phyloP scores from a whole-genome alignment of 1,140 invertebrate genomes.

The fruit fly (Drosophila melanogaster) region Release_6_plus_ISO1_MT NC_004354.4:9925501-9926000 shows the following conservation, averaged over 20 bases:
- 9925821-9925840: not conserved
- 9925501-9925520: no score
- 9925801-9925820: conserved; percentile 20
- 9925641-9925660: conserved; percentile 11
- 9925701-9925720: not conserved
- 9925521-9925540: no score
- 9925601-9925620: conserved; percentile 4
- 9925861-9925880: conserved; percentile 2
- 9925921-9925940: conserved; percentile 61
- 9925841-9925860: conserved; percentile 1
- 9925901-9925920: conserved; percentile 24
- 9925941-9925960: conserved; percentile 57
- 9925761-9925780: conserved; percentile 35
- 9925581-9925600: not conserved
- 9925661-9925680: conserved; percentile 19
- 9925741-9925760: conserved; percentile 46
- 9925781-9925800: conserved; percentile 58
- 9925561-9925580: no score
- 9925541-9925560: no score
- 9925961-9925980: not conserved
- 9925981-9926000: not conserved
- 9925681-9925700: conserved; percentile 12
- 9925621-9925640: not conserved
- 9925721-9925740: conserved; percentile 13
- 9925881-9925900: not conserved